Evolutionary conservation across 2,888 invertebrate species (phyloP).

Genomic region (Drosophila fungiperda): DNA sequence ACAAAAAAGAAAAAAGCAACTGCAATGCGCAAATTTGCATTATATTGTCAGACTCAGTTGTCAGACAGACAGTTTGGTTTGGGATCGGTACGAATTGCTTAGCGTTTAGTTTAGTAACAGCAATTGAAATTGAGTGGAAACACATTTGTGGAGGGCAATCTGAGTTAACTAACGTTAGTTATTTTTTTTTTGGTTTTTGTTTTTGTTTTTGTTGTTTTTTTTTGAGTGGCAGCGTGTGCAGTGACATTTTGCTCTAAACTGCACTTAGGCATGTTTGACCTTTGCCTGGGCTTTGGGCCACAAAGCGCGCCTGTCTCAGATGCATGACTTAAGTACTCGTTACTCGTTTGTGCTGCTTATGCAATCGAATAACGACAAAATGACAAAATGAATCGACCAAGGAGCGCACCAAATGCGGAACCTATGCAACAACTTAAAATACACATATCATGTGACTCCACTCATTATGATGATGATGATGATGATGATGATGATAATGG

Average conservation of each 20-base stretch:
- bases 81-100: constrained; percentile 24
- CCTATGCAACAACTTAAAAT: constrained; percentile 35
- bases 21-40: constrained; percentile 73
- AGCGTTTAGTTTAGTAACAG: constrained; percentile 40
- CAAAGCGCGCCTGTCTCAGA: constrained; percentile 32
- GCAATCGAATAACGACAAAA: constrained; percentile 53
- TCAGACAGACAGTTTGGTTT: constrained; percentile 32
- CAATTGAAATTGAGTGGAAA: constrained; percentile 77
- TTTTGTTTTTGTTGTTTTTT: neutral
- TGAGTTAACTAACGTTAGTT: constrained; percentile 3
- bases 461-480: constrained; percentile 48
- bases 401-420: constrained; percentile 65
- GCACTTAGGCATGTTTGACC: constrained; percentile 75
- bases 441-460: constrained; percentile 68
- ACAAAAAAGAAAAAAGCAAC: constrained; percentile 45
- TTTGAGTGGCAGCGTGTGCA: constrained; percentile 74
- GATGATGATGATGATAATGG: constrained; percentile 9
- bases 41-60: constrained; percentile 11
- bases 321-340: constrained; percentile 52
- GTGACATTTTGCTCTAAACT: constrained; percentile 69
- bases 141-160: constrained; percentile 46
- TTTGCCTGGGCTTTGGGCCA: constrained; percentile 53
- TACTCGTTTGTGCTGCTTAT: constrained; percentile 50
- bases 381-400: constrained; percentile 41
- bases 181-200: neutral